These are phyloP conservation scores for Chaetodon auriga DNA, from an alignment of 2,113 vertebrate genomes.

Conservation along the genomic window DNA sequence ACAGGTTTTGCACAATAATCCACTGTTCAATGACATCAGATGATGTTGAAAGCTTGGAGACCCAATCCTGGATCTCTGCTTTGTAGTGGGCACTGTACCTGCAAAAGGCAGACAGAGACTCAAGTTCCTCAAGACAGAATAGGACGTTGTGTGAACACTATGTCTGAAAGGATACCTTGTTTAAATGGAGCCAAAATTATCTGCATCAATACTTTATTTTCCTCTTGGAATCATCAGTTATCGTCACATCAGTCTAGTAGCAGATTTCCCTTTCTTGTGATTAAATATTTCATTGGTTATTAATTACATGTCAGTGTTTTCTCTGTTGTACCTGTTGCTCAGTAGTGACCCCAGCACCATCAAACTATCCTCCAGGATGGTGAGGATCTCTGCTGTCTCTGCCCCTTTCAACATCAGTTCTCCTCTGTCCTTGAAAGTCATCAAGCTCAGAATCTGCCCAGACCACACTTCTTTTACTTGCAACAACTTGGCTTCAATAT, in stretches of 20 bases:
- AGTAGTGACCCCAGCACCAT: slow-evolving; percentile 64
- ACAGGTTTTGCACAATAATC: slow-evolving; percentile 92
- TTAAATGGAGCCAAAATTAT: not conserved
- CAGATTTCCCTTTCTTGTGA: not conserved
- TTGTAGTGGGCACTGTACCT: slow-evolving; percentile 91
- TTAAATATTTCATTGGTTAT: not conserved
- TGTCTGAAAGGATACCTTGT: not conserved
- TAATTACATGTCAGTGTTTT: not conserved
- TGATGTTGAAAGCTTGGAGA: slow-evolving; percentile 88
- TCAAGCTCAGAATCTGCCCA: slow-evolving; percentile 39
- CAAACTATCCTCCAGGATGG: slow-evolving; percentile 62
- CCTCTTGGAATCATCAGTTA: not conserved
- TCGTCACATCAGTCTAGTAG: not conserved
- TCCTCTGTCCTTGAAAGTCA: slow-evolving; percentile 59
- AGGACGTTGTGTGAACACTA: not conserved
- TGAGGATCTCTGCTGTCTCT: slow-evolving; percentile 52
- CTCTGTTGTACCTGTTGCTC: slow-evolving; percentile 63
- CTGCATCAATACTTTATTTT: not conserved
- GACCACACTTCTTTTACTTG: slow-evolving; percentile 62
- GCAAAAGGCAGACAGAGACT: slow-evolving; percentile 7
- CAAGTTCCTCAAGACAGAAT: not conserved
- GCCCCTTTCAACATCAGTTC: slow-evolving; percentile 61
- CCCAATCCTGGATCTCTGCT: slow-evolving; percentile 91
- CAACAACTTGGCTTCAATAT: slow-evolving; percentile 64
- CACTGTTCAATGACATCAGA: slow-evolving; percentile 91